Evolutionary conservation across 2,888 invertebrate genomes (phyloP), one percentile per base, ranked within the genome.

Genomic region (Hirtodrosophila alboralis): DNA sequence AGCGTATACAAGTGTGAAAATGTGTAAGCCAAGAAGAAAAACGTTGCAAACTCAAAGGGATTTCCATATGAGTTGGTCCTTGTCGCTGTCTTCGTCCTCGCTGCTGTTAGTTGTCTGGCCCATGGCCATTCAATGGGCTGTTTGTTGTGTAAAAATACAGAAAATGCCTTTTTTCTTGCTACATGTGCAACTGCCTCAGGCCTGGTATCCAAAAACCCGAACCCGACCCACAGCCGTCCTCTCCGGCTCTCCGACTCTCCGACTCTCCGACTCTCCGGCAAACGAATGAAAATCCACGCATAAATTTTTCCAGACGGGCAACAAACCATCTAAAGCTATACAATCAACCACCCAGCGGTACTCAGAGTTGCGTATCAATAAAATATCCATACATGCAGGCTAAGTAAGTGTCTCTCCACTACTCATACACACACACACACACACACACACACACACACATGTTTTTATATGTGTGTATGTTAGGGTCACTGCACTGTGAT

Each of bases 381-480:
- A 84, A 83, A 83, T 84, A 84, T 83, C 67, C 83, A 77, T 84
- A 84, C 77, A 83, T 83, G 75, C 79, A 84, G 84, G 81, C 77
- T 83, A 84, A 83, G 81, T 84, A 81, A 84, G 79, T 79, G 79
- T 68, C 40, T 47, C 45, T 43, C 44, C 49, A 33, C n/a, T 16
- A 14, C 21, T 8, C 31, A 21, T 21, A 21, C 18, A 21, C 5
- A 21, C 18, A 21, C 18, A 21, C 18, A 21, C 18, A 21, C 18
- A 5, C 18, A 21, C 18, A 23, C 23, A 7, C 23, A 4, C 23
- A 6, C 23, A 3, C 6, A 23, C 6, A 6, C 6, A 43, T 30
- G 9, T 53, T 14, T 21, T 28, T 38, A 30, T 34, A 5, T 37
- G 48, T 38, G 45, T 56, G 34, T 45, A 43, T 48, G 48, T 64